Base-by-base conservation (phyloP, 2,113 vertebrate genomes). In the Pao palembangensis region DNA sequence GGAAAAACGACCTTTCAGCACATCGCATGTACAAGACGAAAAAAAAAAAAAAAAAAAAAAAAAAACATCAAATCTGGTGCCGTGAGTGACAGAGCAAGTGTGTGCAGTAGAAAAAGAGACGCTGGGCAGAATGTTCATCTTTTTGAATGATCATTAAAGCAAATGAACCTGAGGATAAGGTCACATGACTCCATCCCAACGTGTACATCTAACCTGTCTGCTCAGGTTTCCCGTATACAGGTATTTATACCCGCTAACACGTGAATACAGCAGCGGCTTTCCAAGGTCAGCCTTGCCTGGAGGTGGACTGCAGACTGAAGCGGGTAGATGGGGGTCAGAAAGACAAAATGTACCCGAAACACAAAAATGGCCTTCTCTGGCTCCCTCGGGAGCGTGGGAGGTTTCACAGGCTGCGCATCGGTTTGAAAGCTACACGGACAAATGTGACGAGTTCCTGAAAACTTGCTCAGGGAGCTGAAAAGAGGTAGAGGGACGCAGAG, bases 201-300 rank as follows among this genome's bases (percentile, higher is more conserved):
- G 76, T 21, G 73, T 76, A 78, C 73, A 63, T 81, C 81, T 78
- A 89, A 90, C 85, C 83, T 87, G 86, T 81, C 79, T 85, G 64
- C 82, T 90, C 85, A 60, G 81, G 83, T 90, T 89, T 88, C 87
- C 61, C 51, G 51, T 74, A 78, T 81, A 83, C 58, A 67, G 47
- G 80, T 86, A 87, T 87, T 87, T 82, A 82, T 84, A 85, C 70
- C 81, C 72, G 7, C 28, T 59, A 58, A 67, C 75, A 66, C 70
- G 67, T 67, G 69, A 83, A 87, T 80, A 77, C 67, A 76, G 65
- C 52, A 56, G 78, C 65, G 72, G 61, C 74, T 83, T 75, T 67
- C 66, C 80, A 67, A 73, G 78, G 64, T 38, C 11, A 10, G 34
- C 75, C 51, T 55, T 60, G 59, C 53, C 38, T 61, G 51, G 41